Conservation (phyloP, 37 sponge, comb jelly and placozoan genomes). For the Mnemiopsis leidyi region DNA sequence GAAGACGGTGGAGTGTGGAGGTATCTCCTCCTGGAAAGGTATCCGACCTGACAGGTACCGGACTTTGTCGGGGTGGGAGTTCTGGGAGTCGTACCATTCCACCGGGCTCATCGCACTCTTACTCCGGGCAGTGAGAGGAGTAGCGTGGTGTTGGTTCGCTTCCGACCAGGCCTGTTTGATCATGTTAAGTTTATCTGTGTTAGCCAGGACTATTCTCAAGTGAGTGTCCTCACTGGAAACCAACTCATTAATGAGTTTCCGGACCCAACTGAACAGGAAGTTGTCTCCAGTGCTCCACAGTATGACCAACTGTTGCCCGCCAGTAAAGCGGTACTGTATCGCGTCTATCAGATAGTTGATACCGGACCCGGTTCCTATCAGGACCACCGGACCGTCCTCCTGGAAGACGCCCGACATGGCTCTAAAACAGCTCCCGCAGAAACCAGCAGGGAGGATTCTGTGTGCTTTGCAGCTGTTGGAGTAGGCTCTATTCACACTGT, state of each 20-base stretch:
- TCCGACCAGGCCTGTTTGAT: background rate
- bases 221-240: background rate
- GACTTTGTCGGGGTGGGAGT: background rate
- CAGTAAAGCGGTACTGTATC: background rate
- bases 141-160: background rate
- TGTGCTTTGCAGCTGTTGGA: background rate
- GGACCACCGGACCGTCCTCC: background rate
- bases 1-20: background rate
- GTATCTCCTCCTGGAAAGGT: background rate
- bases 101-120: background rate
- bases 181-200: background rate
- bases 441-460: background rate
- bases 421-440: background rate
- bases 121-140: background rate
- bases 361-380: constrained; percentile 15
- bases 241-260: background rate
- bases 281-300: background rate
- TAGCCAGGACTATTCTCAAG: background rate
- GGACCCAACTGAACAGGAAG: background rate
- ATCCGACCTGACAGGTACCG: background rate
- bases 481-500: background rate
- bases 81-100: background rate
- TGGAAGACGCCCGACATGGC: background rate
- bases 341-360: constrained; percentile 18
- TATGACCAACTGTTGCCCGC: background rate